Base-by-base conservation (phyloP, 2,888 invertebrate genomes). In the Noctua janthina region DNA sequence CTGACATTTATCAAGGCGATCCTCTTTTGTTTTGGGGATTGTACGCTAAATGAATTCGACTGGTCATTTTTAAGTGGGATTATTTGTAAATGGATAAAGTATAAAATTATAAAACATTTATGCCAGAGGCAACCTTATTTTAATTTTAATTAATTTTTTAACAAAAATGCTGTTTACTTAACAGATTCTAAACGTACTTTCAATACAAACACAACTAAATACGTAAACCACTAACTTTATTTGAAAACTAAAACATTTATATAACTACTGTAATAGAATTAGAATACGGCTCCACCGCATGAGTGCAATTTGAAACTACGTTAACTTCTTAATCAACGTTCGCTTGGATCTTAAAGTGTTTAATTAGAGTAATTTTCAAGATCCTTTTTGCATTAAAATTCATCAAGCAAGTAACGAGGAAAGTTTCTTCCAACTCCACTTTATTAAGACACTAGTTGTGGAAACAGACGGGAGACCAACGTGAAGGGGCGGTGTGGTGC, bases 321-420 rank as follows among this genome's bases (percentile, higher is more conserved):
- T 15, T 56, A 84, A 75, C 72, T 83, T 79, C 67, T 83, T 80
- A 83, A 81, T 78, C 81, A 79, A 59, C 76, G 56, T 72, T 76
- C 82, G 68, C 64, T 85, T 75, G 78, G 76, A 74, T 85, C 81
- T 76, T 62, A 78, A 81, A 84, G 71, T 76, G 83, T 78, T 75
- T 89, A 87, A 90, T 90, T 89, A 83, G 49, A 80, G 78, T 86
- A 82, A 90, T 84, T 90, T 76, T 81, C 71, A 68, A 85, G 84
- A 85, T 86, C 84, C 85, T 85, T 88, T 89, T 87, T 81, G 75
- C 83, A 90, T 91, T 92, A 87, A 90, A 90, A 91, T 92, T 92
- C 91, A 92, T 91, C 82, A 87, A 84, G 84, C 83, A 87, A 84
- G 86, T 89, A 90, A 91, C 87, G 90, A 90, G 89, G 74, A 87